Evolutionary conservation across 2,797 vertebrate species (phyloP), one percentile per base, ranked within the genome.

Genomic region (Chelonia mydas): DNA sequence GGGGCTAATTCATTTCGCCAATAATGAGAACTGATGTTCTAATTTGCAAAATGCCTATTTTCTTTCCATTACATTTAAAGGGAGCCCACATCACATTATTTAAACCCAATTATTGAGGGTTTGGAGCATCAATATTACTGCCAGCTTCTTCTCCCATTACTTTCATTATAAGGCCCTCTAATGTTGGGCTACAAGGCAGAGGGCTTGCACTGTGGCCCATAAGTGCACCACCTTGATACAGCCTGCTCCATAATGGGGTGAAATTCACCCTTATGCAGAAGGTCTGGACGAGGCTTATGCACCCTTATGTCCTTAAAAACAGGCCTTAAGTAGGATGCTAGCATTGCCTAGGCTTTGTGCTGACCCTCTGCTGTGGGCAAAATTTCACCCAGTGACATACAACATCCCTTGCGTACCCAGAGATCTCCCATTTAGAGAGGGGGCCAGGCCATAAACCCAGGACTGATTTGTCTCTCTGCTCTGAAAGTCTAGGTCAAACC

Each of bases 401-500:
- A 74, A 82, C 68, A 57, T 57, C 77, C 61, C 47, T 6, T 10
- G 51, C 13, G 11, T 78, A 91, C 85, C 92, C 86, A 55, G 5
- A 7, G 0, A 85, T 50, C 31, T 41, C 68, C 68, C n/a, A 21
- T 23, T 15, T 0, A 31, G 5, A 57, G 19, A 76, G 50, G 47
- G 23, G 1, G 17, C 65, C 10, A 3, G n/a, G 11, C 81, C 47
- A 49, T 1, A 23, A 88, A 91, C 90, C 83, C 84, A 41, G 74
- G 54, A 53, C 47, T 33, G 11, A 15, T 59, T 72, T 0, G 0
- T 17, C 82, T 53, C 50, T 88, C 89, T 33, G 81, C 50, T 2
- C 41, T 81, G 5, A 0, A 53, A 68, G 92, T 72, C n/a, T 86
- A 93, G 97, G 97, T 96, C 95, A 97, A 90, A 80, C 74, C 31